These are phyloP conservation scores for Drosophila lacicola DNA, from an alignment of 2,888 invertebrate genomes.

Conservation along the genomic window DNA sequence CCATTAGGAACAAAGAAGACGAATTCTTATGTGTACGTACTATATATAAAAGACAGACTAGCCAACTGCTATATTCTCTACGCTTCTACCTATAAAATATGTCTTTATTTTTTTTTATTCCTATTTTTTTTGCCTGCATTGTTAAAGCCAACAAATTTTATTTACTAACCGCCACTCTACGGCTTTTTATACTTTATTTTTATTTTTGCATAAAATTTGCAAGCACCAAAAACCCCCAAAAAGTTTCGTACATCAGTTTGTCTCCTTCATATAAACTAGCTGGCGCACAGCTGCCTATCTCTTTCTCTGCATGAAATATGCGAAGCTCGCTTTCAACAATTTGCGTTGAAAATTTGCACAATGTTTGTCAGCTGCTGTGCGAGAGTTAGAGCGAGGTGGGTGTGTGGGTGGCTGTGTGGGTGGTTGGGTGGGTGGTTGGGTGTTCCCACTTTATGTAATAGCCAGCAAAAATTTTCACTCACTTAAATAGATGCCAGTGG, in stretches of 20 bases:
- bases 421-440: constrained; percentile 15
- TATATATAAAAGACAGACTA: background rate
- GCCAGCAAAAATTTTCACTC: constrained; percentile 65
- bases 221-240: constrained; percentile 35
- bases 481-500: constrained; percentile 72
- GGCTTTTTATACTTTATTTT: constrained; percentile 17
- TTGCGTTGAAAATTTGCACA: constrained; percentile 73
- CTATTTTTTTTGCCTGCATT: constrained; percentile 43
- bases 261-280: background rate
- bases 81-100: background rate
- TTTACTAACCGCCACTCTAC: constrained; percentile 53
- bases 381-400: background rate
- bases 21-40: background rate
- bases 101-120: background rate
- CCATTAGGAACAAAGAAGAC: constrained; percentile 59
- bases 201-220: constrained; percentile 66
- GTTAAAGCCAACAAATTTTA: constrained; percentile 59
- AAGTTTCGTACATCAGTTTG: constrained; percentile 7
- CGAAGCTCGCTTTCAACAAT: constrained; percentile 67
- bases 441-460: constrained; percentile 55
- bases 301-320: constrained; percentile 54
- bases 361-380: constrained; percentile 55
- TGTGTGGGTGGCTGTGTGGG: constrained; percentile 5
- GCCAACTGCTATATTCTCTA: background rate
- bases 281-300: constrained; percentile 20